phyloP scores from a whole-genome alignment of 2,888 invertebrate species.

The Cheilosia scutellata region DNA sequence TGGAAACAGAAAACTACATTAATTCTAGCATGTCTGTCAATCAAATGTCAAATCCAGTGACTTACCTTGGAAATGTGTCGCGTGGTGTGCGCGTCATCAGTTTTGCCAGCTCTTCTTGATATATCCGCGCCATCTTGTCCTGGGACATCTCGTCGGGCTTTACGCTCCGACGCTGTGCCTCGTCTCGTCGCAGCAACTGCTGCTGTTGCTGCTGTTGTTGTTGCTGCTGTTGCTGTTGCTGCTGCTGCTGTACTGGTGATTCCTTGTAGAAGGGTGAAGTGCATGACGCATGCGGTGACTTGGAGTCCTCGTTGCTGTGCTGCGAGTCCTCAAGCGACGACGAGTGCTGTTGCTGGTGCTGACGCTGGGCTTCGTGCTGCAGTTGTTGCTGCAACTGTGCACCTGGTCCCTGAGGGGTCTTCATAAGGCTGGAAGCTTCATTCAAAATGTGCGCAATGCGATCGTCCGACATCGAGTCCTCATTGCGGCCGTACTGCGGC shows the following conservation, averaged over 20 bases:
- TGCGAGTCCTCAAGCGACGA: constrained; percentile 87
- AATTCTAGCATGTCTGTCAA: constrained; percentile 78
- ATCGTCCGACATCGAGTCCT: constrained; percentile 94
- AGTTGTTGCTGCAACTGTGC: constrained; percentile 82
- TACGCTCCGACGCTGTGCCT: constrained; percentile 83
- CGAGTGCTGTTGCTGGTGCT: constrained; percentile 87
- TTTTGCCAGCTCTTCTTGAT: constrained; percentile 97
- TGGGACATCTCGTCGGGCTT: constrained; percentile 94
- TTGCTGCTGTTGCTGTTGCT: constrained; percentile 81
- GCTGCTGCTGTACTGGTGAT: constrained; percentile 85
- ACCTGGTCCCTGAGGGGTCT: constrained; percentile 84
- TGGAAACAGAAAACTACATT: constrained; percentile 91
- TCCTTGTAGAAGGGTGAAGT: constrained; percentile 92
- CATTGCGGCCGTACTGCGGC: constrained; percentile 91
- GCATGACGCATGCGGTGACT: constrained; percentile 91
- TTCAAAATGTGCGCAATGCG: constrained; percentile 96
- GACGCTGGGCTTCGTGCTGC: constrained; percentile 85
- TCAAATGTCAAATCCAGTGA: constrained; percentile 67
- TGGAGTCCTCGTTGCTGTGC: constrained; percentile 92
- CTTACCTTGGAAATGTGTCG: constrained; percentile 92
- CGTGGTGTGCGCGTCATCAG: constrained; percentile 93
- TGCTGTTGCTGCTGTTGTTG: constrained; percentile 84
- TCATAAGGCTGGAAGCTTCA: constrained; percentile 96
- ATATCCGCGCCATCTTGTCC: constrained; percentile 97
- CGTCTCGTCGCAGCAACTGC: constrained; percentile 85